Evolutionary conservation across 2,797 vertebrate species (phyloP).

Genomic region (Hirundo rustica): DNA sequence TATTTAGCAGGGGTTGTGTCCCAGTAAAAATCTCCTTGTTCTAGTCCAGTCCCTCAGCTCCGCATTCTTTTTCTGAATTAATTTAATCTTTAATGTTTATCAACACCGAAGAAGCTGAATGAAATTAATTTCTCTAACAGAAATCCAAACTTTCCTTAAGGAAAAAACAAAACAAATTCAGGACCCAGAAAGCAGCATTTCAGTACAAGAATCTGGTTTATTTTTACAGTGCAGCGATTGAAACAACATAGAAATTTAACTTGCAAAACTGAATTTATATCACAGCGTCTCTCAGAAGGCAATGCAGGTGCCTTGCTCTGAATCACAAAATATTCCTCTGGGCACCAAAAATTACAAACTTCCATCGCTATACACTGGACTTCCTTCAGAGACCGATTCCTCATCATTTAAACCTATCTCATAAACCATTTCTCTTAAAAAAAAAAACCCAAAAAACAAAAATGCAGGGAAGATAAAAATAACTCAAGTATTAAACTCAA

Average conservation of each 20-base stretch:
- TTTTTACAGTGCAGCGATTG: slow-evolving; percentile 65
- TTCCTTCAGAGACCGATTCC: slow-evolving; percentile 19
- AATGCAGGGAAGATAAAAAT: slow-evolving; percentile 60
- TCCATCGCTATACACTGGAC: slow-evolving; percentile 21
- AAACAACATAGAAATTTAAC: slow-evolving; percentile 60
- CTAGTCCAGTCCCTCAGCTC: not conserved
- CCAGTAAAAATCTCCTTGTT: not conserved
- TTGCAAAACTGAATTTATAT: slow-evolving; percentile 58
- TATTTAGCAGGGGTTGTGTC: not conserved
- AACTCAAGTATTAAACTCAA: slow-evolving; percentile 62
- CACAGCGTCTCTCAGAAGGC: slow-evolving; percentile 55
- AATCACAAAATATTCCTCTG: slow-evolving; percentile 70
- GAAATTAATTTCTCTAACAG: not conserved
- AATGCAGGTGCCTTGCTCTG: not conserved
- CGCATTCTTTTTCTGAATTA: not conserved
- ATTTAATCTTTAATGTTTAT: not conserved
- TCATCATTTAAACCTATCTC: slow-evolving; percentile 57
- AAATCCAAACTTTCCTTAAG: not conserved
- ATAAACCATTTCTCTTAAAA: slow-evolving; percentile 56
- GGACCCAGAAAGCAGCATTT: not conserved
- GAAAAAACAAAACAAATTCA: not conserved
- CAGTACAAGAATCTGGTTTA: slow-evolving; percentile 61
- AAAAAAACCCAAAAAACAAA: slow-evolving; percentile 24
- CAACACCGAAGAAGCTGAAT: fast-evolving
- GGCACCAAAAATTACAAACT: slow-evolving; percentile 57